A percentile compares a stretch with the other conserved stretches of the same genome.
Evolutionary conservation across 2,888 invertebrate species (phyloP).

Genomic region (Desoria tigrina): DNA sequence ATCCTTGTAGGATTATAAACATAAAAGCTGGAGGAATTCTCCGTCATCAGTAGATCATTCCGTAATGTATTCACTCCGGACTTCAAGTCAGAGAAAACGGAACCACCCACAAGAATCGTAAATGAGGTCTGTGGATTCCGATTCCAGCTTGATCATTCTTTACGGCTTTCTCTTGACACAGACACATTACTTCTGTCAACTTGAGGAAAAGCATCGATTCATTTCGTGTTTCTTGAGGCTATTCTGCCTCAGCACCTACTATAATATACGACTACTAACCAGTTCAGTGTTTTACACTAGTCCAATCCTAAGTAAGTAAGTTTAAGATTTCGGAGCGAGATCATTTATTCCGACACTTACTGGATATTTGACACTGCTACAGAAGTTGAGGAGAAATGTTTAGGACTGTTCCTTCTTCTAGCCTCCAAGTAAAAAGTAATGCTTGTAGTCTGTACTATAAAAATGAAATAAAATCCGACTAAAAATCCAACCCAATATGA

Average conservation of each 20-base stretch:
- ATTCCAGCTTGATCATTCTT: slow-evolving; percentile 27
- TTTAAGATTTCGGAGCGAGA: no score
- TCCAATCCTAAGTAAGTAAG: no score
- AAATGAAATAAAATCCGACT: no score
- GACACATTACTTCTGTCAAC: slow-evolving; percentile 38
- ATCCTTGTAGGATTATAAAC: slow-evolving; percentile 4
- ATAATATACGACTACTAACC: slow-evolving; percentile 33
- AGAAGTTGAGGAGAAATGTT: no score
- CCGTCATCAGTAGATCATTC: slow-evolving; percentile 7
- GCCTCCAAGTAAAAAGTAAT: no score
- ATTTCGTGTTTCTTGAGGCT: slow-evolving; percentile 20
- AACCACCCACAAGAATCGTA: slow-evolving; percentile 40
- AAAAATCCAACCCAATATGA: no score
- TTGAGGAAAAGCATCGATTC: slow-evolving; percentile 30
- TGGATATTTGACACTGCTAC: no score
- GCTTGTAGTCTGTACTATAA: no score
- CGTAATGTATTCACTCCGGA: not conserved
- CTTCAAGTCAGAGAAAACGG: slow-evolving; percentile 4
- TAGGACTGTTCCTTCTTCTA: no score
- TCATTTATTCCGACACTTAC: no score
- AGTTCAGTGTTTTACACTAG: no score
- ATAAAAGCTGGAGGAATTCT: not conserved
- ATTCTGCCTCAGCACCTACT: slow-evolving; percentile 12
- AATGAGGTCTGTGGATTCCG: slow-evolving; percentile 28
- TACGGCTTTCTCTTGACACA: slow-evolving; percentile 29